Evolutionary conservation across 2,797 vertebrate genomes (phyloP).

Genomic region (Sternotherus odoratus): DNA sequence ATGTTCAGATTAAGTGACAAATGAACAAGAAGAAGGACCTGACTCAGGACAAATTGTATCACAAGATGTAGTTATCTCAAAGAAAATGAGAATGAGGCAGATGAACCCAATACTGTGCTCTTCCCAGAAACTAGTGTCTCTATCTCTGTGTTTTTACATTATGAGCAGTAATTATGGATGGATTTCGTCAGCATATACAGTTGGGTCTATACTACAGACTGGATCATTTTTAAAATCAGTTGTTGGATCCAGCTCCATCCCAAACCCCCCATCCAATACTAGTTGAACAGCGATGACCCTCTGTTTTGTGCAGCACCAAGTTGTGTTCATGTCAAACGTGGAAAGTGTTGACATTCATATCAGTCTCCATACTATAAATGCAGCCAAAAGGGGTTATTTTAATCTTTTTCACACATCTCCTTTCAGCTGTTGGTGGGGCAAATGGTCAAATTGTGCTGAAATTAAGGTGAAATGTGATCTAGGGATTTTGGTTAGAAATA

Average conservation of each 20-base stretch:
- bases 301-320: not conserved
- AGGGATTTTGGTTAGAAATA: not conserved
- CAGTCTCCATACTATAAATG: not conserved
- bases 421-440: not conserved
- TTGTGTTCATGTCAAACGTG: not conserved
- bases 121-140: not conserved
- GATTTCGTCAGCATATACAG: not conserved
- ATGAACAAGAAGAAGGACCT: not conserved
- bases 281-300: not conserved
- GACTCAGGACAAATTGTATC: not conserved
- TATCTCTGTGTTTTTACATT: not conserved
- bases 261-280: not conserved
- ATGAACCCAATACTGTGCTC: not conserved
- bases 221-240: not conserved
- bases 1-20: not conserved
- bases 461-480: not conserved
- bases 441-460: not conserved
- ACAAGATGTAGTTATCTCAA: not conserved
- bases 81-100: not conserved
- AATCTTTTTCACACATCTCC: not conserved
- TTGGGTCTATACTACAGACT: not conserved
- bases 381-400: not conserved
- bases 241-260: not conserved
- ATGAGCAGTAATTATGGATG: not conserved
- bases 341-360: not conserved